Evolutionary conservation across 2,113 vertebrate genomes (phyloP).

Genomic region (Amblyopsis rosae): DNA sequence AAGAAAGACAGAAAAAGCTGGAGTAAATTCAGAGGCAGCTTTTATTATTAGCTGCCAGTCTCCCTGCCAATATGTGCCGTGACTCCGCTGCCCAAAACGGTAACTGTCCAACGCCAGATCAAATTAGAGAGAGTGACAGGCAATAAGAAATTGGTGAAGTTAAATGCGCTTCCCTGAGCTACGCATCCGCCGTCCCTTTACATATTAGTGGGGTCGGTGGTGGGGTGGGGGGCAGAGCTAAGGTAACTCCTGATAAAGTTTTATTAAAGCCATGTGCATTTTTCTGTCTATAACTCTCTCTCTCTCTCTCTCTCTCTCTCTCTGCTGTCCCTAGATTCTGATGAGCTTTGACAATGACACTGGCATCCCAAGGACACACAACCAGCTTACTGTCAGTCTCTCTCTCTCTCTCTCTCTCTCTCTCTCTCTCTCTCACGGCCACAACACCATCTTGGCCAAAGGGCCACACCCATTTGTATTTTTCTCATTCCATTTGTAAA

Average conservation of each 20-base stretch:
- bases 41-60: conserved; percentile 85
- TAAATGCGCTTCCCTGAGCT: conserved; percentile 73
- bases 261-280: conserved; percentile 72
- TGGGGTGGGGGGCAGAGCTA: conserved; percentile 29
- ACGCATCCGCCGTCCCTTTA: conserved; percentile 61
- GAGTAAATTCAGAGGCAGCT: conserved; percentile 73
- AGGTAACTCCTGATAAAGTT: conserved; percentile 74
- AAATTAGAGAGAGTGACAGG: conserved; percentile 84
- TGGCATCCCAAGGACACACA: conserved; percentile 66
- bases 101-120: conserved; percentile 79
- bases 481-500: neutral
- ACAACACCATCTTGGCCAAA: conserved; percentile 21
- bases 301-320: neutral
- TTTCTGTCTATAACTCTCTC: conserved; percentile 22
- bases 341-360: conserved; percentile 75
- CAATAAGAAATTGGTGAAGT: conserved; percentile 80
- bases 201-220: conserved; percentile 65
- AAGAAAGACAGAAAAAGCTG: conserved; percentile 29
- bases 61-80: conserved; percentile 77
- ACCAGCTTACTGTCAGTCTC: conserved; percentile 54
- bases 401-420: conserved; percentile 1
- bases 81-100: conserved; percentile 77
- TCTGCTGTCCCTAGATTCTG: conserved; percentile 59
- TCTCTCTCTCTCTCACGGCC: conserved; percentile 16
- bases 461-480: neutral